Conservation (phyloP, 2,797 vertebrate species). For the Acridotheres tristis region DNA sequence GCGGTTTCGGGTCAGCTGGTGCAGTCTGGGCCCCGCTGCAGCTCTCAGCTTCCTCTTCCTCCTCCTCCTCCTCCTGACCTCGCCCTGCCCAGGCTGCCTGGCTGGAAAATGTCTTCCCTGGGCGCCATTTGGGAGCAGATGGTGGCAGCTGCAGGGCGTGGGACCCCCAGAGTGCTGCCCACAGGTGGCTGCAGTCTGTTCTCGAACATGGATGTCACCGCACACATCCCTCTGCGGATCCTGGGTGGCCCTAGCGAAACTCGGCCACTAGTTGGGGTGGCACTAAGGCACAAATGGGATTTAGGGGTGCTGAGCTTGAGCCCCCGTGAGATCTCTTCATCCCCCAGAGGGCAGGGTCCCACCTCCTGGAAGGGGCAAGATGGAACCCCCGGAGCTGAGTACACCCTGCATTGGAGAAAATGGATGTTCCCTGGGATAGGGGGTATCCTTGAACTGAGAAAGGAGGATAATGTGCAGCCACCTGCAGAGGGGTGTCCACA, state of each 20-base stretch:
- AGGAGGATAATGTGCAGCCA: too few species aligned
- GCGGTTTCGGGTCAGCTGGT: not conserved
- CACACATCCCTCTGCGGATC: not conserved
- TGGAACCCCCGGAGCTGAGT: not conserved
- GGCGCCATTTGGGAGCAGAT: not conserved
- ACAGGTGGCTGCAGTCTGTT: not conserved
- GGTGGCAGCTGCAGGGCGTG: not conserved
- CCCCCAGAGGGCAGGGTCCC: rapidly evolving
- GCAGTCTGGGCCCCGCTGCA: not conserved
- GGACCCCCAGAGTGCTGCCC: not conserved
- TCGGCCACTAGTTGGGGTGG: rapidly evolving
- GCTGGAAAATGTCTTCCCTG: not conserved
- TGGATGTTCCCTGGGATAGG: too few species aligned
- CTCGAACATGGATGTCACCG: not conserved
- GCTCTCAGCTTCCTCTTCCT: not conserved
- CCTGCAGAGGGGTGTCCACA: rapidly evolving
- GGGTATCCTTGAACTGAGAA: not conserved
- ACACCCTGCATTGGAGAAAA: not conserved
- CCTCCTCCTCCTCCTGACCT: not conserved
- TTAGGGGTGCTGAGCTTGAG: not conserved
- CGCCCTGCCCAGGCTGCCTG: not conserved
- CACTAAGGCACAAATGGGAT: rapidly evolving
- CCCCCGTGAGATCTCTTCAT: too few species aligned
- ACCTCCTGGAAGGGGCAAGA: not conserved
- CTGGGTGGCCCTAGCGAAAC: rapidly evolving